These are phyloP conservation scores for Pomacea maculata DNA, from an alignment of 1,140 invertebrate species.

Conservation along the genomic window DNA sequence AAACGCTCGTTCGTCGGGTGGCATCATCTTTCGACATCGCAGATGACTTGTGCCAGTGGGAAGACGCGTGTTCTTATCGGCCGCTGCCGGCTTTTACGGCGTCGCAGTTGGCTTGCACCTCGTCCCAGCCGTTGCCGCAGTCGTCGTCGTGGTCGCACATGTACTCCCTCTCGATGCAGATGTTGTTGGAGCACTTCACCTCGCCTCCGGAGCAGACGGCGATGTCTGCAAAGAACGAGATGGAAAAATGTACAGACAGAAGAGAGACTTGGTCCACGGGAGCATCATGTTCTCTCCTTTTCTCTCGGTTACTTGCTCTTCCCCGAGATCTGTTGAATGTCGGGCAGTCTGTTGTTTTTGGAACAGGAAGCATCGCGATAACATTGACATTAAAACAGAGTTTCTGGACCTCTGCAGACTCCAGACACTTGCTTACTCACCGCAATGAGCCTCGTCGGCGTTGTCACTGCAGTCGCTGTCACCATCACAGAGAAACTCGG, in stretches of 20 bases:
- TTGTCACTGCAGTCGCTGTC: background rate
- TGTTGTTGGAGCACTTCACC: conserved; percentile 69
- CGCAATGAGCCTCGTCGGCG: background rate
- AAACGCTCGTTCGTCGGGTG: no score
- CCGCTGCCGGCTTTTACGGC: no score
- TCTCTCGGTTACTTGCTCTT: background rate
- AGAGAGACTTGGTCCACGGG: background rate
- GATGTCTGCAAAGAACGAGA: background rate
- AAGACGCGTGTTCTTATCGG: no score
- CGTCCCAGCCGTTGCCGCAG: conserved; percentile 65
- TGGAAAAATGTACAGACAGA: background rate
- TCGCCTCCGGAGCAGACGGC: background rate
- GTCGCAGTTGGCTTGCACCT: conserved; percentile 22
- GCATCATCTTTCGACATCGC: no score
- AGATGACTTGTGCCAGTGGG: no score
- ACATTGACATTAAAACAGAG: no score
- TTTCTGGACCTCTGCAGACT: no score
- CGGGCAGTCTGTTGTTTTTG: no score
- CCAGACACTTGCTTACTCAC: background rate
- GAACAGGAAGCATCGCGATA: no score
- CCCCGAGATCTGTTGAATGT: background rate
- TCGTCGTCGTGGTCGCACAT: conserved; percentile 49
- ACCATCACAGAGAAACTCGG: background rate
- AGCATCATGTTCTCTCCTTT: background rate
- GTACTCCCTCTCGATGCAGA: conserved; percentile 36